These are phyloP conservation scores for Cacoxenus indagator DNA, from an alignment of 2,888 invertebrate genomes.

Conservation along the genomic window DNA sequence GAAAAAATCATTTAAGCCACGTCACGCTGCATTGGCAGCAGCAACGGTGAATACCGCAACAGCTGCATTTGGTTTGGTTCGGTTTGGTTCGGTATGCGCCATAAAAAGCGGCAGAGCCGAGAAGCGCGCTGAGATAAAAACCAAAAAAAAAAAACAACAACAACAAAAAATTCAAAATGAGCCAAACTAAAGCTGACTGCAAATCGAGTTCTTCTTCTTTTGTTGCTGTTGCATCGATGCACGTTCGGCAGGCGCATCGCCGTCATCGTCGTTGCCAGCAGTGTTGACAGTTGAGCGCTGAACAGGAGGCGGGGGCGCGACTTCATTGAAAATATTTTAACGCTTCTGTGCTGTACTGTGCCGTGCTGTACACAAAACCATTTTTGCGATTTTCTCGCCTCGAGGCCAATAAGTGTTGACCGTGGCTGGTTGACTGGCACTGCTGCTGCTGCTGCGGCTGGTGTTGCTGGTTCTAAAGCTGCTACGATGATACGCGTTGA, in stretches of 20 bases:
- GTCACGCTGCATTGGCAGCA: conserved; percentile 48
- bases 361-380: not conserved
- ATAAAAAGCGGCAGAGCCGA: not conserved
- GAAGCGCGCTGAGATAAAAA: conserved; percentile 37
- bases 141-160: conserved; percentile 24
- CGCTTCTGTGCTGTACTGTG: too few relatives aligned
- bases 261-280: not conserved
- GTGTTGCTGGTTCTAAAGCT: not conserved
- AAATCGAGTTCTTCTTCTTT: conserved; percentile 22
- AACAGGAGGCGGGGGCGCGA: too few relatives aligned
- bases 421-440: conserved; percentile 34
- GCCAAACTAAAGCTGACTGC: conserved; percentile 14
- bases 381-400: conserved; percentile 34
- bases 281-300: not conserved
- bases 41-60: conserved; percentile 42
- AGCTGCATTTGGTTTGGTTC: conserved; percentile 47
- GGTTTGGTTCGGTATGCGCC: not conserved
- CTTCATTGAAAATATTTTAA: conserved; percentile 5
- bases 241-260: not conserved
- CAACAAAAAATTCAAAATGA: conserved; percentile 16
- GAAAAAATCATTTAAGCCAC: conserved; percentile 40
- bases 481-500: conserved; percentile 2
- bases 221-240: conserved; percentile 17
- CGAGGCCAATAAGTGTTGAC: conserved; percentile 64
- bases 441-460: not conserved